Base-by-base conservation (phyloP, 2,888 invertebrate species). In the Petrolisthes cinctipes region DNA sequence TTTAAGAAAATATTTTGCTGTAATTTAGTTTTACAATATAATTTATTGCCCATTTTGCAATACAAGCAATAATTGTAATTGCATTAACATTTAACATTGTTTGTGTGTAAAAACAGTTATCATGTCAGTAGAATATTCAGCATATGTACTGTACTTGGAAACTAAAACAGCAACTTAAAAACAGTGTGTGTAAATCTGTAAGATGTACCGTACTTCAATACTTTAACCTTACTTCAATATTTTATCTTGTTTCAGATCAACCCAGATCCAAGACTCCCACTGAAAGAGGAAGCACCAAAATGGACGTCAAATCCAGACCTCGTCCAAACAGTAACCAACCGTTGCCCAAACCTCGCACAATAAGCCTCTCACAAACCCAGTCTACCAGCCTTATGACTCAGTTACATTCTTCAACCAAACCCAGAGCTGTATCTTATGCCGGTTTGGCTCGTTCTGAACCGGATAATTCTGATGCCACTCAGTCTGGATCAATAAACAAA, bases 181-280 rank as follows among this genome's bases (percentile, higher is more conserved):
- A 37, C 37, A 37, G 37, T 37, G 37, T 37, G 7, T 73, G 73
- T 23, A n/a, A 73, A 7, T n/a, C 23, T 73, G 7, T 73, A 11
- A 4, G 23, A 53, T 79, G 20, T 7, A n/a, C 51, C 5, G 66
- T 23, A 17, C 66, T 37, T 68, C 20, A 20, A 57, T 4, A 66
- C 53, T 53, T 11, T 83, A 54, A 54, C 54, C 4, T 53, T 79
- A 51, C 37, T 79, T 9, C 54, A 53, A 11, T 14, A 37, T 78
- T 78, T 54, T 54, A 7, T 78, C 37, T 20, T n/a, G 23, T 85
- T 88, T 56, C 88, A 88, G 88, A 88, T 85, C 71, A 71, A 51
- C 82, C 82, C n/a, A 85, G 88, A 66, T 82, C 85, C 76, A 85
- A 88, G 53, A 88, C 82, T 57, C 82, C 85, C 17, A 85, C 82